Conservation (phyloP, 2,113 vertebrate species). For the Phyllopteryx taeniolatus region DNA sequence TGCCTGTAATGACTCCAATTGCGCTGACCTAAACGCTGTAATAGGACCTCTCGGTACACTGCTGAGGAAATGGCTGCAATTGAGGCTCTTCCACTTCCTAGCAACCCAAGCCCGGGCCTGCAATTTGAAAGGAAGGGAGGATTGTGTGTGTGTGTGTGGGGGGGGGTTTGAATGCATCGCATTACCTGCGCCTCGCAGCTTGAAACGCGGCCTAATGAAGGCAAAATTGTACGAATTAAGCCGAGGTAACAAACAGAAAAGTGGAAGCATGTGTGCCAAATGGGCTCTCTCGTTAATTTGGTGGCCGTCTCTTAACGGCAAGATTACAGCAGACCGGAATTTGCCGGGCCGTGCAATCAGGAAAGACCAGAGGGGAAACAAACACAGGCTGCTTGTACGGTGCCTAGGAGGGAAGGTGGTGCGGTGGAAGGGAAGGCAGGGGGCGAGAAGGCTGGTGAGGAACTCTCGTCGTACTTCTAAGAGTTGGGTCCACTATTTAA, state of each 20-base stretch:
- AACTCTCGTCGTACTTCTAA: conserved; percentile 24
- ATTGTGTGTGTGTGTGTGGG: conserved; percentile 16
- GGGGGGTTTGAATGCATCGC: conserved; percentile 49
- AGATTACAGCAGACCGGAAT: conserved; percentile 66
- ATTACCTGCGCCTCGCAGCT: conserved; percentile 75
- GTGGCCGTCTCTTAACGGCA: conserved; percentile 41
- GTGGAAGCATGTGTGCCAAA: conserved; percentile 75
- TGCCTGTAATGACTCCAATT: conserved; percentile 96
- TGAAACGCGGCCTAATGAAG: conserved; percentile 71
- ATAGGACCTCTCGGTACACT: conserved; percentile 83
- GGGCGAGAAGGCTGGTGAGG: not conserved
- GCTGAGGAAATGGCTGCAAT: conserved; percentile 90
- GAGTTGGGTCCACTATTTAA: conserved; percentile 46
- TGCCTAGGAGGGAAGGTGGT: conserved; percentile 15
- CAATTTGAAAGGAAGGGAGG: conserved; percentile 55
- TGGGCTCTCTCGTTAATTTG: conserved; percentile 62
- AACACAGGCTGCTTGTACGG: conserved; percentile 47
- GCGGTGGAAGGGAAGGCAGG: conserved; percentile 1
- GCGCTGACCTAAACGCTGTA: conserved; percentile 91
- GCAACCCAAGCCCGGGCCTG: conserved; percentile 77
- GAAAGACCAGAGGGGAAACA: conserved; percentile 63
- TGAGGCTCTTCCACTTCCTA: conserved; percentile 82
- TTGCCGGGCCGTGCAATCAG: conserved; percentile 47
- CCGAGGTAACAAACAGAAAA: conserved; percentile 69
- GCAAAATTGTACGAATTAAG: conserved; percentile 72